Base-by-base conservation (phyloP, 1,140 invertebrate genomes). In the Drosophila virilis region DNA sequence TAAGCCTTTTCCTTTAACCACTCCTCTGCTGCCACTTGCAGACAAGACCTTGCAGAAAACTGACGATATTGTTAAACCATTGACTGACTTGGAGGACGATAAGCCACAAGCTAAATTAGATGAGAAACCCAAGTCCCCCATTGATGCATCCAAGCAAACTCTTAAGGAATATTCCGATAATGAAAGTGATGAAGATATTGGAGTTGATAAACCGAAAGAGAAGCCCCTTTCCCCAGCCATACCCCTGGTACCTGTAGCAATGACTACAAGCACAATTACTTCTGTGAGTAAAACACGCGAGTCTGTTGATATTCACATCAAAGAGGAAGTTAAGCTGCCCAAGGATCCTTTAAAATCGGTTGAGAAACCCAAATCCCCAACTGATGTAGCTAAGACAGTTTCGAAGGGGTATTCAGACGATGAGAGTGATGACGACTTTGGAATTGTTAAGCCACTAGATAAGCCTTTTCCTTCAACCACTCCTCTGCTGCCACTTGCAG, bases 161-260 rank as follows among this genome's bases (percentile, higher is more conserved):
- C 17, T 1, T 17, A 17, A 17, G 17, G 17, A 17, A 17, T 17
- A 17, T 17, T 17, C 17, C 1, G 17, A 17, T 17, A 17, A 54
- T 22, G 50, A 69, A 28, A 61, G 55, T 45, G 66, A 60, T 42
- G 66, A 60, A 33, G 55, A 68, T 9, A 28, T 48, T 17, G 17
- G 28, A 1, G n/a, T 42, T 15, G 17, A 15, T 1, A 69, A 35
- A 22, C 66, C 57, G 4, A 32, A 33, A 22, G 38, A 17, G 2
- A 50, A 46, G 45, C 15, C 3, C 3, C 22, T 13, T 22, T 9
- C n/a, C 13, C 1, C 33, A 13, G 22, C 8, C 32, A 22, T 4
- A 22, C 1, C 6, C 15, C 50, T 22, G 15, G 15, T 10, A 17
- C 43, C 43, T 22, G 8, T 46, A 4, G 8, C 43, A 17, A 42